These are phyloP conservation scores for Mya arenaria DNA, from an alignment of 1,140 invertebrate genomes.

Conservation along the genomic window DNA sequence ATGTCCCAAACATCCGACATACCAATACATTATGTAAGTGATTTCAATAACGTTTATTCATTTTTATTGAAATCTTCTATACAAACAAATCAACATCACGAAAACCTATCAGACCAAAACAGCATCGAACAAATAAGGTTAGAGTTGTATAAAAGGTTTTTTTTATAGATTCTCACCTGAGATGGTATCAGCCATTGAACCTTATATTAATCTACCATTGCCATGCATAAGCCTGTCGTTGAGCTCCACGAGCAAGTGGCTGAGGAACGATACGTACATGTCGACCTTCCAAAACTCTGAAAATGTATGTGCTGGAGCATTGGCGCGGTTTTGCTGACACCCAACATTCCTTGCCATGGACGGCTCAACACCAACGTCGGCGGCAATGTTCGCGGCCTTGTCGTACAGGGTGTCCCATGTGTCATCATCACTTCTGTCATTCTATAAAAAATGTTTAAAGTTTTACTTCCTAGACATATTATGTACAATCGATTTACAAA, in stretches of 20 bases:
- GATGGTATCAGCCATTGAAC: background rate
- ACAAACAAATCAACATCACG: no score
- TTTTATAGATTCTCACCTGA: background rate
- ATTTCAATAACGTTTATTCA: background rate
- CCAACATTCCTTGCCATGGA: conserved; percentile 22
- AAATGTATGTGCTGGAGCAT: conserved; percentile 8
- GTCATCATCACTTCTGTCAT: background rate
- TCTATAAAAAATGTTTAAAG: conserved; percentile 5
- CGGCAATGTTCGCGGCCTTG: background rate
- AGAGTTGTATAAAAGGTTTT: background rate
- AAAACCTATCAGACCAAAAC: no score
- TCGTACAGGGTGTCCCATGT: conserved; percentile 1
- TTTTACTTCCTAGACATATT: no score
- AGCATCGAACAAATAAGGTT: background rate
- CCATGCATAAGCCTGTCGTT: conserved; percentile 4
- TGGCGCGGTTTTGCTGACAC: conserved; percentile 7
- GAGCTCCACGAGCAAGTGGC: conserved; percentile 7
- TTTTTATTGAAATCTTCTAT: no score
- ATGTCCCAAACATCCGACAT: background rate
- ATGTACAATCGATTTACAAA: no score
- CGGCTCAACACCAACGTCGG: conserved; percentile 18
- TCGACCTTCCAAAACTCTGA: conserved; percentile 2
- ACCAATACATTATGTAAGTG: background rate
- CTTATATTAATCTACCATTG: background rate
- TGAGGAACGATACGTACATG: conserved; percentile 23